Conservation (phyloP, 2,113 vertebrate genomes). For the Dipodomys merriami region DNA sequence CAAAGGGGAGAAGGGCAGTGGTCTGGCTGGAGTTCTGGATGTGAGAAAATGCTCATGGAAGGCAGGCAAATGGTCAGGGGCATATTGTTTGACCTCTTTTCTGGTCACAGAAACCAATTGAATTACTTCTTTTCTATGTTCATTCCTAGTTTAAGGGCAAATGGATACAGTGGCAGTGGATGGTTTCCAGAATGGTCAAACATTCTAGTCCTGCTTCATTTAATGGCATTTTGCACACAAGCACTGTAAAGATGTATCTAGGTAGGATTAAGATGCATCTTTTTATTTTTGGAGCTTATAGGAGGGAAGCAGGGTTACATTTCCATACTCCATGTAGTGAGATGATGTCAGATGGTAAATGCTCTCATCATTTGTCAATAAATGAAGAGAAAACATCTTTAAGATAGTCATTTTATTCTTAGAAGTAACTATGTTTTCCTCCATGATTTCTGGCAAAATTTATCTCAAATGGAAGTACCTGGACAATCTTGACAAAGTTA, state of each 20-base stretch:
- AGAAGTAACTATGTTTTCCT: background rate
- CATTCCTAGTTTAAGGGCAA: background rate
- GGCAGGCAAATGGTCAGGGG: background rate
- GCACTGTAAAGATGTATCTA: background rate
- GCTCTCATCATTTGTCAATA: background rate
- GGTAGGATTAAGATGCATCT: background rate
- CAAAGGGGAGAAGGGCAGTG: background rate
- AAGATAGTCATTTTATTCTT: background rate
- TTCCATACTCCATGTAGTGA: background rate
- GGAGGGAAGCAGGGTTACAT: background rate
- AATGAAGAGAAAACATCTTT: background rate
- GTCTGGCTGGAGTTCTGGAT: background rate
- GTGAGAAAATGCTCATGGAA: background rate
- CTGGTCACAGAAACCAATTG: background rate
- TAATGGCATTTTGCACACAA: background rate
- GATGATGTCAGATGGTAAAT: background rate
- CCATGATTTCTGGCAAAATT: background rate
- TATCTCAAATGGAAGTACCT: background rate
- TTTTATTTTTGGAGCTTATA: background rate
- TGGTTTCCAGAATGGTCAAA: background rate
- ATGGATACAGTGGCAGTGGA: background rate
- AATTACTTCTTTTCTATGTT: background rate
- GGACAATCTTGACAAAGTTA: background rate
- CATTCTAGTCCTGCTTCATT: background rate
- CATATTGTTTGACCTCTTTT: background rate